Percentiles rank a stretch among this genome's conserved stretches.
These are phyloP conservation scores for Chironomus riparius DNA, from an alignment of 2,888 invertebrate species.

Conservation along the genomic window DNA sequence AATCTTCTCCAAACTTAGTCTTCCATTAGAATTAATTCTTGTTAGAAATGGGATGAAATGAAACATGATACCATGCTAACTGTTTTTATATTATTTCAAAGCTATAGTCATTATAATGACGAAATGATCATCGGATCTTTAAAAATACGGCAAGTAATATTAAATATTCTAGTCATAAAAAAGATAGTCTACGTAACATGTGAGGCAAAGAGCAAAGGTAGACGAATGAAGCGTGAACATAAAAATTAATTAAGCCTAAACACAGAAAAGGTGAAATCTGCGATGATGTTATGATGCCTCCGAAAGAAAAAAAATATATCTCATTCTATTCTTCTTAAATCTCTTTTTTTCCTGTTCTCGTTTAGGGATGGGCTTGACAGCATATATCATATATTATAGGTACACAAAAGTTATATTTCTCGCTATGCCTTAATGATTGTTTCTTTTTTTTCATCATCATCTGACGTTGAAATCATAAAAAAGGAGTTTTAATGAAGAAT, in stretches of 20 bases:
- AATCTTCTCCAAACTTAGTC: no score
- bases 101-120: neutral
- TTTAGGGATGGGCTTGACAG: conserved; percentile 20
- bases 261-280: conserved; percentile 26
- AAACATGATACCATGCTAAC: neutral
- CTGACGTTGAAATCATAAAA: neutral
- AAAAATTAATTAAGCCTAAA: conserved; percentile 26
- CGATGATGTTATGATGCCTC: conserved; percentile 14
- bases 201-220: neutral
- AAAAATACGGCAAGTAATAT: neutral
- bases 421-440: conserved; percentile 13
- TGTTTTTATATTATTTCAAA: neutral
- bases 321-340: no score
- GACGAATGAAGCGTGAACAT: conserved; percentile 17
- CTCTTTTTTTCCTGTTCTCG: no score
- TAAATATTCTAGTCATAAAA: neutral
- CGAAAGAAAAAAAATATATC: neutral
- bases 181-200: neutral
- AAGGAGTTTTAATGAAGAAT: no score
- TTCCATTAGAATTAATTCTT: neutral
- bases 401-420: neutral
- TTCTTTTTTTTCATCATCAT: conserved; percentile 8
- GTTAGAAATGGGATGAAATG: neutral
- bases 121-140: neutral
- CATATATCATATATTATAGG: neutral